These are phyloP conservation scores for Acanthurus leucopareius DNA, from an alignment of 2,797 vertebrate genomes.

Conservation along the genomic window DNA sequence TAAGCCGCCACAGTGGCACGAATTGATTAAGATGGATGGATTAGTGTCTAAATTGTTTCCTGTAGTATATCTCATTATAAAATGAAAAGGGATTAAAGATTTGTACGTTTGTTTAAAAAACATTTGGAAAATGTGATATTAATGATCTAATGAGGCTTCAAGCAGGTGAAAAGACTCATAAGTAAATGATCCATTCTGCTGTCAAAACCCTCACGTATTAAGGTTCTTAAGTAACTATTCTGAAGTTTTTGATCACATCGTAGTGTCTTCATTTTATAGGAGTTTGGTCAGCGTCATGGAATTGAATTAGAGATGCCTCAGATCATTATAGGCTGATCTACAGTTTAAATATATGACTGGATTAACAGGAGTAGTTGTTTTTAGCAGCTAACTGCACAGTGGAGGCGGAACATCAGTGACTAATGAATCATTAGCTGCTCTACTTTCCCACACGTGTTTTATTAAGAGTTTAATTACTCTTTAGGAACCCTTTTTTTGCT, in stretches of 20 bases:
- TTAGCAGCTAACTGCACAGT: too few species aligned
- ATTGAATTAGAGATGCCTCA: not conserved
- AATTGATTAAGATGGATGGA: constrained; percentile 56
- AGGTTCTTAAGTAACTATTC: not conserved
- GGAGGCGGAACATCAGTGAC: too few species aligned
- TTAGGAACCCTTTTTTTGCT: too few species aligned
- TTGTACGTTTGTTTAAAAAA: not conserved
- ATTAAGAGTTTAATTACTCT: too few species aligned
- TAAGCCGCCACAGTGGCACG: constrained; percentile 34
- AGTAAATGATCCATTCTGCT: constrained; percentile 6
- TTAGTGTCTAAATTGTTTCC: constrained; percentile 50
- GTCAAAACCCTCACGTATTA: not conserved
- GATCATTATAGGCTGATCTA: too few species aligned
- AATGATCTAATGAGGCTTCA: not conserved
- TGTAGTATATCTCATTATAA: constrained; percentile 35
- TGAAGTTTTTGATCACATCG: not conserved
- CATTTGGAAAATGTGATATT: not conserved
- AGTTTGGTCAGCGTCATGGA: not conserved
- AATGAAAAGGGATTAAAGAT: constrained; percentile 8
- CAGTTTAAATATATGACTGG: not conserved
- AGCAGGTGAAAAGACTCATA: not conserved
- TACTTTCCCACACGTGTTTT: too few species aligned
- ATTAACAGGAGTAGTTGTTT: too few species aligned
- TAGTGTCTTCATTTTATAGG: not conserved
- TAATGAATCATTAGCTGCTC: too few species aligned